phyloP scores from a whole-genome alignment of 2,113 vertebrate species.

The Clarias magur region DNA sequence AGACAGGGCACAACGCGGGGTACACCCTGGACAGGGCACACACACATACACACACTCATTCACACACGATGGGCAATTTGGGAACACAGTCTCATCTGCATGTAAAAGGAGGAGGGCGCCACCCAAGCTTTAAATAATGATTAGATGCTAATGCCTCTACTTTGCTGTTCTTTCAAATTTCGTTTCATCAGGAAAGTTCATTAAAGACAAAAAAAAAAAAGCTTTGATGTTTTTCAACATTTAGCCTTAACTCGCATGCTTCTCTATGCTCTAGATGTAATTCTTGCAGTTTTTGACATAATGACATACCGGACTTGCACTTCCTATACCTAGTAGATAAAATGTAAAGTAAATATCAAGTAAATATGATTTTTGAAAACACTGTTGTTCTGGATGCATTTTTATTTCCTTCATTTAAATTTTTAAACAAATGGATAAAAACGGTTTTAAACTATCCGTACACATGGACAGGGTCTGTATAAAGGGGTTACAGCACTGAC shows the following conservation, averaged over 20 bases:
- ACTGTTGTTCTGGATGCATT: not conserved
- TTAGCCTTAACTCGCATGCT: not conserved
- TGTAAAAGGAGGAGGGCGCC: too few species aligned
- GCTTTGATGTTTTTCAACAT: not conserved
- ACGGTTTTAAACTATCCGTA: not conserved
- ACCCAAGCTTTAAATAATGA: too few species aligned
- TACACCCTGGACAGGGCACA: too few species aligned
- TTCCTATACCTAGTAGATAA: not conserved
- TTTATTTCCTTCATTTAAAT: not conserved
- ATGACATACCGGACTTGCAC: not conserved
- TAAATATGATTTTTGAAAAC: not conserved
- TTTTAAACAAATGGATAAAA: not conserved
- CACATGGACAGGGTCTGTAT: not conserved
- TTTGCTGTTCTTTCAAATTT: too few species aligned
- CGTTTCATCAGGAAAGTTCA: too few species aligned
- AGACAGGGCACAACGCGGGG: too few species aligned
- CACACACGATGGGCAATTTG: too few species aligned
- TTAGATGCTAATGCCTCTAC: too few species aligned
- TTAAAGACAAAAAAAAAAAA: too few species aligned
- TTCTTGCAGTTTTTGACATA: not conserved
- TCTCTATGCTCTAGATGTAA: not conserved
- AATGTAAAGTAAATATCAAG: too few species aligned
- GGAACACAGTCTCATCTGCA: too few species aligned
- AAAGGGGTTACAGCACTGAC: slow-evolving; percentile 53
- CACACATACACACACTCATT: too few species aligned